These are phyloP conservation scores for Heliconius aoede DNA, from an alignment of 2,888 invertebrate species.

Conservation along the genomic window DNA sequence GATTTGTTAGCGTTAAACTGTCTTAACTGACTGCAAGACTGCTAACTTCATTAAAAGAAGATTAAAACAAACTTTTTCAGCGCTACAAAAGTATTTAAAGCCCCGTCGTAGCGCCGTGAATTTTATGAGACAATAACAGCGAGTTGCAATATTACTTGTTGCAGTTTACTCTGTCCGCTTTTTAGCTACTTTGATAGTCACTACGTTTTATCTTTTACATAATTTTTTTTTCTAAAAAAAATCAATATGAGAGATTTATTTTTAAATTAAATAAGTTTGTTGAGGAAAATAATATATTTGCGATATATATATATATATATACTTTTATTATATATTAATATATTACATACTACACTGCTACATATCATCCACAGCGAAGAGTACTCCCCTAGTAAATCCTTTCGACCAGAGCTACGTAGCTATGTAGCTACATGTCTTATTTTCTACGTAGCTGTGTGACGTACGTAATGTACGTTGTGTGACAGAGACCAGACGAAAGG, in stretches of 20 bases:
- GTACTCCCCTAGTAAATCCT: too few species aligned
- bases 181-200: conserved; percentile 45
- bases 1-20: conserved; percentile 60
- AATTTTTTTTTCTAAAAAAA: not conserved
- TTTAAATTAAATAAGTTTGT: not conserved
- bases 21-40: conserved; percentile 60
- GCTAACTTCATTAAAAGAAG: conserved; percentile 75
- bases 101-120: conserved; percentile 51
- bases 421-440: too few species aligned
- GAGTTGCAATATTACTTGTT: conserved; percentile 54
- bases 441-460: too few species aligned
- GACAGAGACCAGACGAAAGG: too few species aligned
- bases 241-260: not conserved
- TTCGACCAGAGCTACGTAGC: not conserved
- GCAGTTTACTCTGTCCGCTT: conserved; percentile 47
- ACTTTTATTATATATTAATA: too few species aligned
- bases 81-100: conserved; percentile 60
- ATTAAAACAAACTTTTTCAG: conserved; percentile 70
- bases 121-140: conserved; percentile 60
- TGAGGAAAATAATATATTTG: too few species aligned
- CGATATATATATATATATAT: too few species aligned
- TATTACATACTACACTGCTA: too few species aligned
- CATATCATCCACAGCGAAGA: not conserved
- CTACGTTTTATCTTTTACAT: conserved; percentile 45
- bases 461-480: too few species aligned